phyloP scores from a whole-genome alignment of 2,113 vertebrate species.

The Elephantulus edwardii region DNA sequence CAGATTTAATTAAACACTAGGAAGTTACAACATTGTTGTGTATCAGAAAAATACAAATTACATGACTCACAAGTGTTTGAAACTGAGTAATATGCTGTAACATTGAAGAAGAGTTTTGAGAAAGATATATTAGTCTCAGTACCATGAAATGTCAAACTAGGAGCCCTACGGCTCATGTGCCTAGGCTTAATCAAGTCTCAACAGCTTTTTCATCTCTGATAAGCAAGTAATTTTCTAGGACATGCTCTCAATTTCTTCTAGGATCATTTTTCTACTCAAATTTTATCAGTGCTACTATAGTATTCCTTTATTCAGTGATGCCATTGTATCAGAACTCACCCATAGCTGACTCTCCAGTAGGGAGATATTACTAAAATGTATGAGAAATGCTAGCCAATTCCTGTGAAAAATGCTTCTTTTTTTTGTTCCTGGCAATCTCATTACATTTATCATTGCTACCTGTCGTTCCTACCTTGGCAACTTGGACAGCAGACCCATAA shows the following conservation, averaged over 20 bases:
- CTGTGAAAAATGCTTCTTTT: neutral
- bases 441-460: neutral
- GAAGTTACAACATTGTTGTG: neutral
- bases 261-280: neutral
- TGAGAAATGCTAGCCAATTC: neutral
- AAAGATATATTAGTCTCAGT: neutral
- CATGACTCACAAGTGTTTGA: neutral
- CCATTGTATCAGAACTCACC: no score
- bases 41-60: neutral
- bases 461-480: slow-evolving; percentile 83
- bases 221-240: neutral
- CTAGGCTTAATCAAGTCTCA: neutral
- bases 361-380: neutral
- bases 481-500: slow-evolving; percentile 89
- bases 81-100: neutral
- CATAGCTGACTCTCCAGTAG: no score
- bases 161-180: neutral
- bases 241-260: neutral
- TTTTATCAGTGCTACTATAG: neutral
- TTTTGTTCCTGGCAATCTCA: neutral
- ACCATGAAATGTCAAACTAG: neutral
- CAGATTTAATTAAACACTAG: neutral
- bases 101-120: neutral
- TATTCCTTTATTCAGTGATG: no score
- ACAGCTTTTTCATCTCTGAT: neutral